Evolutionary conservation across 2,888 invertebrate species (phyloP).

Genomic region (Drosophila dives): DNA sequence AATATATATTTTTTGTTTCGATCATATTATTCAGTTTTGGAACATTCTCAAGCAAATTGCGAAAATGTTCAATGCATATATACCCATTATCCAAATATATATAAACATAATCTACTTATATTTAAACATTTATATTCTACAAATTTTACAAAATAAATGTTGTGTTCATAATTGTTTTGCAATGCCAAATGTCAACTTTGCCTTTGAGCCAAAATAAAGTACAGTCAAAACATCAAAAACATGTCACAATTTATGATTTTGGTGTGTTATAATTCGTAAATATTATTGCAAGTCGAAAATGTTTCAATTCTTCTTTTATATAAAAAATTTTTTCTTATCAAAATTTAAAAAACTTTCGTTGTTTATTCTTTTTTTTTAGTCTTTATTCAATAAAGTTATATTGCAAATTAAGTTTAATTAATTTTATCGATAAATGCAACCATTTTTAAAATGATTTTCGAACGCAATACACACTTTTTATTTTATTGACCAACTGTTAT

Average conservation of each 20-base stretch:
- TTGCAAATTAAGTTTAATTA: neutral
- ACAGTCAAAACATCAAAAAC: conserved; percentile 36
- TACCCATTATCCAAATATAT: conserved; percentile 43
- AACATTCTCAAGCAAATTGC: conserved; percentile 42
- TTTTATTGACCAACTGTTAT: neutral
- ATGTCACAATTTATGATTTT: conserved; percentile 45
- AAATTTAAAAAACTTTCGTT: neutral
- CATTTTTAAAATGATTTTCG: neutral
- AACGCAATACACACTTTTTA: neutral
- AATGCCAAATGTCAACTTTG: conserved; percentile 53
- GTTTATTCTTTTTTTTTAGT: too few relatives aligned
- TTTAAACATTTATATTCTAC: conserved; percentile 42
- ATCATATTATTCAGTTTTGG: conserved; percentile 18
- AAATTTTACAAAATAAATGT: conserved; percentile 63
- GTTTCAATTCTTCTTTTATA: neutral
- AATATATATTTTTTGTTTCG: conserved; percentile 22
- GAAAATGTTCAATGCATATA: conserved; percentile 56
- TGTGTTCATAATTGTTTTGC: conserved; percentile 75
- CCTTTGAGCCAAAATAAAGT: conserved; percentile 66
- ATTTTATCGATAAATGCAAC: neutral
- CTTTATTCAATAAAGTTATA: neutral
- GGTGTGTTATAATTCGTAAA: conserved; percentile 40
- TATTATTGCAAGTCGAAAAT: conserved; percentile 20
- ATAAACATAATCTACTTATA: conserved; percentile 39
- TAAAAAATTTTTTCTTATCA: neutral